Conservation (phyloP, 2,113 vertebrate species). For the Datnioides undecimradiatus region DNA sequence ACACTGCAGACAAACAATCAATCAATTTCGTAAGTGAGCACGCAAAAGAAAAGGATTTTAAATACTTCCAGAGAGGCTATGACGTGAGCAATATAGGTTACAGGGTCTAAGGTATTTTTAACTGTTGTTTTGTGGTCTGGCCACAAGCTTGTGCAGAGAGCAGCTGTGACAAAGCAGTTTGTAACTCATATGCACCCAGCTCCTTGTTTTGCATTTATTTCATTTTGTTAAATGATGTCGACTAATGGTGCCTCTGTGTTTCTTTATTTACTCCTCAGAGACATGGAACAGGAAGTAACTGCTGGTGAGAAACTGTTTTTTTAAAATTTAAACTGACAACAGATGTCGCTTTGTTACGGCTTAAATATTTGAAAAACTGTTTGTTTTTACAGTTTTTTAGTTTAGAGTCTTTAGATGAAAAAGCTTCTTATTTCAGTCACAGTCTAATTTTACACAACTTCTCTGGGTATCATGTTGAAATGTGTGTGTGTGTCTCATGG, state of each 20-base stretch:
- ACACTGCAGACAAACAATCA: not conserved
- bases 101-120: not conserved
- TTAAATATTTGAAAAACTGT: too few relatives aligned
- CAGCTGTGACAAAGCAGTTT: not conserved
- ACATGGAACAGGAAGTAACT: fast-evolving
- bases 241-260: not conserved
- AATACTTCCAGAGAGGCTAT: not conserved
- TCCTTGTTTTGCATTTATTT: not conserved
- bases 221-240: not conserved
- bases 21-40: not conserved
- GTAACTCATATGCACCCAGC: not conserved
- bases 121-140: too few relatives aligned
- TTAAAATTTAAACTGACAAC: too few relatives aligned
- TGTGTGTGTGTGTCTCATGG: too few relatives aligned
- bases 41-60: not conserved
- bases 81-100: not conserved
- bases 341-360: too few relatives aligned
- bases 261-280: not conserved
- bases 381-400: too few relatives aligned
- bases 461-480: too few relatives aligned
- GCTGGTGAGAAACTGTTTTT: slow-evolving; percentile 10
- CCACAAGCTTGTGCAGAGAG: not conserved
- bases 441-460: too few relatives aligned
- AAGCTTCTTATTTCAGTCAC: too few relatives aligned
- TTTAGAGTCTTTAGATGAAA: too few relatives aligned